These are phyloP conservation scores for Tiliqua scincoides DNA, from an alignment of 2,113 vertebrate genomes.

Conservation along the genomic window DNA sequence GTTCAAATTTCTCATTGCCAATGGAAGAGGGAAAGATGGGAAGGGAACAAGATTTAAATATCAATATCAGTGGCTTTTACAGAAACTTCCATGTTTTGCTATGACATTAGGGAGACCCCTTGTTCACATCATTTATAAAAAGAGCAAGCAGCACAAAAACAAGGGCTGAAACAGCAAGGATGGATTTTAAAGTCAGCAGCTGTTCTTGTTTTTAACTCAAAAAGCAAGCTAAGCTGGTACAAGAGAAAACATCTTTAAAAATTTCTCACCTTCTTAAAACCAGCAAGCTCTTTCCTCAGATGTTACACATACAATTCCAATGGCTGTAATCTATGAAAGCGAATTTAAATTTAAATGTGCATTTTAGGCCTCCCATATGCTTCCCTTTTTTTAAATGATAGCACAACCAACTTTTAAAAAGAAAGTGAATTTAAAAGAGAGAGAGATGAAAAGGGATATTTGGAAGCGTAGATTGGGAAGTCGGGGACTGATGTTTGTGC, in stretches of 20 bases:
- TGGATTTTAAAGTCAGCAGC: background rate
- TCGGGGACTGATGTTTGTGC: background rate
- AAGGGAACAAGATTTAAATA: background rate
- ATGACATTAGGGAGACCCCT: background rate
- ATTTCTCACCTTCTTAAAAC: background rate
- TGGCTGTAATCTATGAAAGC: background rate
- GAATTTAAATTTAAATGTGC: constrained; percentile 16
- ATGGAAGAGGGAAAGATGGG: background rate
- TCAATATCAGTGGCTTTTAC: background rate
- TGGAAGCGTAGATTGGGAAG: background rate
- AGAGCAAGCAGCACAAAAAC: background rate
- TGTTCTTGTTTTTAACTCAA: constrained; percentile 10
- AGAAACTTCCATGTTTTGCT: background rate
- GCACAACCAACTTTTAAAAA: background rate
- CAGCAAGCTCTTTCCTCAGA: background rate
- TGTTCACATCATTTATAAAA: background rate
- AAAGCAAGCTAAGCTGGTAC: background rate
- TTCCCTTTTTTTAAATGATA: background rate
- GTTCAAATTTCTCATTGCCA: background rate
- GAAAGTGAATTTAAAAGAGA: background rate
- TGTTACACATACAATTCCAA: background rate
- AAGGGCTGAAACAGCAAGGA: background rate
- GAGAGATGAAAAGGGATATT: too few relatives aligned
- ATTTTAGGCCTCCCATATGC: background rate
- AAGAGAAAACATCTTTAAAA: background rate